These are phyloP conservation scores for Bungarus multicinctus DNA, from an alignment of 2,113 vertebrate genomes.

Conservation along the genomic window DNA sequence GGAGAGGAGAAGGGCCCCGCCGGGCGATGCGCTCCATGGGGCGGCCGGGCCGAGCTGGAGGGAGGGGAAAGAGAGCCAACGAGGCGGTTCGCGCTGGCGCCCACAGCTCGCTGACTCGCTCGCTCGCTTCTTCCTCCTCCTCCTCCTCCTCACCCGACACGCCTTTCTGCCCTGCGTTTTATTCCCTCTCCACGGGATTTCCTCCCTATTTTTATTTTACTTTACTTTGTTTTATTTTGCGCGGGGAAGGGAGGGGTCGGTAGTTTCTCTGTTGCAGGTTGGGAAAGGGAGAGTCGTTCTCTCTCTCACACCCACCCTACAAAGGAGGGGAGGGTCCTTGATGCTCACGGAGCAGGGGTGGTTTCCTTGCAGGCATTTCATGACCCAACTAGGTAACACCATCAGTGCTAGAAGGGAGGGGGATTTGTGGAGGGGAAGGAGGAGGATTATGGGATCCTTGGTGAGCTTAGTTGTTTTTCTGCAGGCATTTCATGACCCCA, in stretches of 20 bases:
- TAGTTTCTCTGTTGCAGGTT: too few relatives aligned
- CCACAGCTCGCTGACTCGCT: not conserved
- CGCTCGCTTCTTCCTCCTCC: too few relatives aligned
- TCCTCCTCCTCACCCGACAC: not conserved
- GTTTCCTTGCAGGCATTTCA: not conserved
- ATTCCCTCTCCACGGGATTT: too few relatives aligned
- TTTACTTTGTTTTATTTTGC: not conserved
- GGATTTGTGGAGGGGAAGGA: too few relatives aligned
- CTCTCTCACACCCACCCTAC: too few relatives aligned
- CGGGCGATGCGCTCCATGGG: not conserved
- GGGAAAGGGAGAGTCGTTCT: too few relatives aligned
- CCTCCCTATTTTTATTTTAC: not conserved
- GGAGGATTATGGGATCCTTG: too few relatives aligned
- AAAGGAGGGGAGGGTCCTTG: too few relatives aligned
- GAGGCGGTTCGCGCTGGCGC: not conserved
- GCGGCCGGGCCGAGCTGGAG: not conserved
- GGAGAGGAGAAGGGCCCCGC: not conserved
- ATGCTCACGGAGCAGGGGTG: too few relatives aligned
- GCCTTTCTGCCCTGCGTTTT: not conserved
- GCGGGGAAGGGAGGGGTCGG: too few relatives aligned
- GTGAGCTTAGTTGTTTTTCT: too few relatives aligned
- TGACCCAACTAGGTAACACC: not conserved
- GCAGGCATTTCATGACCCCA: too few relatives aligned
- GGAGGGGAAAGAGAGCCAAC: not conserved
- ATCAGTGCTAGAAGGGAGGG: not conserved